phyloP scores from a whole-genome alignment of 2,888 invertebrate genomes.

The Hylaea fasciaria region DNA sequence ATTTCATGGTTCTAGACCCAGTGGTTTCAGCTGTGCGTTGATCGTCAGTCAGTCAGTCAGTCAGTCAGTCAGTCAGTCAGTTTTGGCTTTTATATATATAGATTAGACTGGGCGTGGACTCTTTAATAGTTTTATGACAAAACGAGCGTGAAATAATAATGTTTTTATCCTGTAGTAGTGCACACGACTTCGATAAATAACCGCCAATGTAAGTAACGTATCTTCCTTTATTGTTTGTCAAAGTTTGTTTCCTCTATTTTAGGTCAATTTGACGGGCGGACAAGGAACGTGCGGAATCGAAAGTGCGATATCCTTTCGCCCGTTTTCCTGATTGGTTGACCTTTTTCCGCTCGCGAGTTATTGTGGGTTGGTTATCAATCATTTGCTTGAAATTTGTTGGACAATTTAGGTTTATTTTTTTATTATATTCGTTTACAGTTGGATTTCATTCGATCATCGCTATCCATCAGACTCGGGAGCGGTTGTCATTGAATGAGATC shows the following conservation, averaged over 20 bases:
- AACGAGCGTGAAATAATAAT: too few relatives aligned
- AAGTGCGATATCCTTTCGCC: conserved; percentile 29
- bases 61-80: too few relatives aligned
- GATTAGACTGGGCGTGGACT: too few relatives aligned
- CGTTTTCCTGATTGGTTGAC: conserved; percentile 29
- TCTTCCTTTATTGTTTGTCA: conserved; percentile 7
- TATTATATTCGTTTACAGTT: neutral
- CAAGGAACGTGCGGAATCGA: conserved; percentile 31
- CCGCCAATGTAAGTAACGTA: neutral
- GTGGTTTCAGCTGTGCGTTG: too few relatives aligned
- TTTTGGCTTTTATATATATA: too few relatives aligned
- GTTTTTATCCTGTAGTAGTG: too few relatives aligned
- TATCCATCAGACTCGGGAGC: neutral
- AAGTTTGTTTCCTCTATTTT: conserved; percentile 21
- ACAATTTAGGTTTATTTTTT: neutral
- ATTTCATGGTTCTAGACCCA: too few relatives aligned
- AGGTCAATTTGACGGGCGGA: conserved; percentile 32
- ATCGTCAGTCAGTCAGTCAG: too few relatives aligned
- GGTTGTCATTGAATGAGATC: conserved; percentile 4
- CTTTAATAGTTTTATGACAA: too few relatives aligned
- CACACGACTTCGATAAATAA: neutral
- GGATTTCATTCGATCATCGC: neutral
- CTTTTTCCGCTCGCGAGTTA: conserved; percentile 20
- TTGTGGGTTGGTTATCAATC: conserved; percentile 11
- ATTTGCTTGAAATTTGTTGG: conserved; percentile 8